Conservation (phyloP, 2,888 invertebrate genomes). For the Syritta pipiens region DNA sequence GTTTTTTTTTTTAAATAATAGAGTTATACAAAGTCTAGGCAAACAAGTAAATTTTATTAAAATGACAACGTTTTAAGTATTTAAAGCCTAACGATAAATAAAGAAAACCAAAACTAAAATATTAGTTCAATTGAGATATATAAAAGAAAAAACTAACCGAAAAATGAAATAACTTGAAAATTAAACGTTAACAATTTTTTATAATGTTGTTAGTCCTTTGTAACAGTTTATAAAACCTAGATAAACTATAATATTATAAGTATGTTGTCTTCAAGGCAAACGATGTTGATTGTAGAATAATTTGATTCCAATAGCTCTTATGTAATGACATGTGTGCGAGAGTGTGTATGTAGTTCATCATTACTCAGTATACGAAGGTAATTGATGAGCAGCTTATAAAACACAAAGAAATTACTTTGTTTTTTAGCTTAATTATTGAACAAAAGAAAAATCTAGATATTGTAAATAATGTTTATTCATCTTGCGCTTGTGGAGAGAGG, state of each 20-base stretch:
- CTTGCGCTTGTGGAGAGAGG: no score
- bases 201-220: slow-evolving; percentile 62
- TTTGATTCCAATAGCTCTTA: slow-evolving; percentile 33
- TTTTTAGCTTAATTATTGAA: slow-evolving; percentile 1
- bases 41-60: slow-evolving; percentile 26
- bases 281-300: slow-evolving; percentile 63
- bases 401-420: neutral
- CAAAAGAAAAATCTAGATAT: neutral
- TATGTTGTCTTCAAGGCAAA: slow-evolving; percentile 57
- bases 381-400: slow-evolving; percentile 10
- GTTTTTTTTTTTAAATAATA: no score
- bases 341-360: slow-evolving; percentile 28
- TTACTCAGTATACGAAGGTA: slow-evolving; percentile 10
- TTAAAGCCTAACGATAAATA: slow-evolving; percentile 11
- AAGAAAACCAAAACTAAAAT: slow-evolving; percentile 37
- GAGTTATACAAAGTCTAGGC: slow-evolving; percentile 18
- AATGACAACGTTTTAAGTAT: slow-evolving; percentile 46
- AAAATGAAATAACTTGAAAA: slow-evolving; percentile 38
- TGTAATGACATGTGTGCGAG: slow-evolving; percentile 20
- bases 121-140: slow-evolving; percentile 40
- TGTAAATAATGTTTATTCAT: neutral
- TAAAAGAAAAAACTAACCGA: slow-evolving; percentile 4
- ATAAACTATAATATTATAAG: slow-evolving; percentile 15
- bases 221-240: slow-evolving; percentile 58
- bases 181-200: slow-evolving; percentile 60